Evolutionary conservation across 30 jellyfish, hydroid and myxozoan species (phyloP).

Genomic region (Sanderia malayensis): DNA sequence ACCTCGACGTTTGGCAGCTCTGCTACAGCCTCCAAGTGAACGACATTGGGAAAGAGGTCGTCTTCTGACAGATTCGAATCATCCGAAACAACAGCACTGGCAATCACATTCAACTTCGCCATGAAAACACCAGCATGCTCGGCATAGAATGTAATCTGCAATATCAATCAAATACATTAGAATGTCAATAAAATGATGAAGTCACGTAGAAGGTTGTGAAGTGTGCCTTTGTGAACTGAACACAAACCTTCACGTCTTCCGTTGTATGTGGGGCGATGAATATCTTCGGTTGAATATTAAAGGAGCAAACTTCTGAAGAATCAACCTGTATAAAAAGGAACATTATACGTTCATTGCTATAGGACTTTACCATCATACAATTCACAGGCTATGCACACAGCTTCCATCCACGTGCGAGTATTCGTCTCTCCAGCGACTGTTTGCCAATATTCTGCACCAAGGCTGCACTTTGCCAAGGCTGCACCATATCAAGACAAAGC

Average conservation of each 20-base stretch:
- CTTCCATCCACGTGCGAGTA: no score
- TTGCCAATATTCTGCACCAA: no score
- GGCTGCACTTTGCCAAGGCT: no score
- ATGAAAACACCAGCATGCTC: slow-evolving; percentile 56
- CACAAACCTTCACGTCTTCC: slow-evolving; percentile 74
- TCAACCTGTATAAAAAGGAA: slow-evolving; percentile 31
- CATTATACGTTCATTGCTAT: no score
- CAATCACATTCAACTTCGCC: slow-evolving; percentile 43
- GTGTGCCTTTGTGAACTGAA: no score
- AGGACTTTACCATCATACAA: no score
- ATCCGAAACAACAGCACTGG: slow-evolving; percentile 54
- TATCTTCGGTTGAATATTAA: slow-evolving; percentile 62
- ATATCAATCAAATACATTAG: no score
- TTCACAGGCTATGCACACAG: no score
- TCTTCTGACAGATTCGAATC: slow-evolving; percentile 26
- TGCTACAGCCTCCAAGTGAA: slow-evolving; percentile 69
- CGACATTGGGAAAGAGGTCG: slow-evolving; percentile 46
- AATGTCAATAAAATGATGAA: no score
- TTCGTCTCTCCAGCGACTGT: no score
- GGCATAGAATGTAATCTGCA: slow-evolving; percentile 52
- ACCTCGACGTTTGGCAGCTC: slow-evolving; percentile 80
- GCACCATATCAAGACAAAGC: no score
- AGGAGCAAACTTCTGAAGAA: slow-evolving; percentile 16
- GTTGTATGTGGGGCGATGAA: slow-evolving; percentile 76
- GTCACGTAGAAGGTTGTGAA: no score